phyloP scores from a whole-genome alignment of 2,113 vertebrate species.

The Albula glossodonta region DNA sequence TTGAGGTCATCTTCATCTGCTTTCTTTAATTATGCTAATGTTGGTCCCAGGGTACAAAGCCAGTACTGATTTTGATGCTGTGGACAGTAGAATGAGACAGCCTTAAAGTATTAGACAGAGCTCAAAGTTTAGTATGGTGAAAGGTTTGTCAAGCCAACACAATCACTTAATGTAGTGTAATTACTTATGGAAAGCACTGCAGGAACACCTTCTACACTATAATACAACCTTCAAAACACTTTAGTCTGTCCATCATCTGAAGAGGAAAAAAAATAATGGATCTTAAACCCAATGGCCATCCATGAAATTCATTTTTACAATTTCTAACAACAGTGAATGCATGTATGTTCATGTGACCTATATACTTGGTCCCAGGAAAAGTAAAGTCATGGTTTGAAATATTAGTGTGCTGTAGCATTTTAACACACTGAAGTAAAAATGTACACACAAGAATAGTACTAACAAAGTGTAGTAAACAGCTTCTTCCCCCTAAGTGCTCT shows the following conservation, averaged over 20 bases:
- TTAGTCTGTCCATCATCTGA: not conserved
- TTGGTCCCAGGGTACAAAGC: not conserved
- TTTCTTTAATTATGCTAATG: constrained; percentile 4
- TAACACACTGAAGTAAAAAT: constrained; percentile 17
- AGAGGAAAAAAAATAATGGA: not conserved
- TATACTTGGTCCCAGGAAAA: not conserved
- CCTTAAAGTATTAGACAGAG: not conserved
- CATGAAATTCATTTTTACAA: not conserved
- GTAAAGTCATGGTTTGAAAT: not conserved
- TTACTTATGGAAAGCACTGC: not conserved
- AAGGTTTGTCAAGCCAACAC: not conserved
- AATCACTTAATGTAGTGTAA: not conserved
- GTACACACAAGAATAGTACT: not conserved
- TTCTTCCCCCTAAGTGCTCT: not conserved
- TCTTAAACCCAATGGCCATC: not conserved
- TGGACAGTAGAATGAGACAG: not conserved
- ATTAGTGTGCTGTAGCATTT: not conserved
- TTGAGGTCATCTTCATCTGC: not conserved
- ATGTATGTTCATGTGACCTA: not conserved
- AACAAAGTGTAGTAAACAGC: not conserved
- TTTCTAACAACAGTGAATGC: not conserved
- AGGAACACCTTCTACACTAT: not conserved
- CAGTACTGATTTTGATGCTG: not conserved
- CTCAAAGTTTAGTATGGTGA: not conserved
- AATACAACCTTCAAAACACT: not conserved